phyloP scores from a whole-genome alignment of 2,797 vertebrate genomes.

The Aplochiton taeniatus region DNA sequence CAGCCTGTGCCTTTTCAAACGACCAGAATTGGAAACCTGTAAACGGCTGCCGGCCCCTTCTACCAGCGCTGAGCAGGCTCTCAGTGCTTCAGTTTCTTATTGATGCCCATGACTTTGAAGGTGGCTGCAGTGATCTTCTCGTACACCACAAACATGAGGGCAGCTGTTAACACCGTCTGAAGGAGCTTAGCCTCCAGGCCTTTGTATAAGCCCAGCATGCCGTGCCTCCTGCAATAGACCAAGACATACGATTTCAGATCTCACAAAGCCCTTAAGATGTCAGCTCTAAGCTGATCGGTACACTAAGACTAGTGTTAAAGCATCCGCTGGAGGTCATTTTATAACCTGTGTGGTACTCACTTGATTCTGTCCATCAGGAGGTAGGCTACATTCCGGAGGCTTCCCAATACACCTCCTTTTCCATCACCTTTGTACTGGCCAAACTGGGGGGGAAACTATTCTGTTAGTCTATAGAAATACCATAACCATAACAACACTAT shows the following conservation, averaged over 20 bases:
- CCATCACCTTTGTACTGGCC: slow-evolving; percentile 78
- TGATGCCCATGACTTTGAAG: slow-evolving; percentile 79
- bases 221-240: slow-evolving; percentile 61
- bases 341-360: slow-evolving; percentile 58
- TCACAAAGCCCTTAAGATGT: too few relatives aligned
- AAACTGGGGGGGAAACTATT: slow-evolving; percentile 62
- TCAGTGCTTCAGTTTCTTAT: slow-evolving; percentile 69
- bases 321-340: background rate
- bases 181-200: slow-evolving; percentile 83
- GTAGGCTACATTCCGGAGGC: slow-evolving; percentile 65
- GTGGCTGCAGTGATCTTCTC: slow-evolving; percentile 79
- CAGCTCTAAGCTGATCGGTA: too few relatives aligned
- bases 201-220: slow-evolving; percentile 77
- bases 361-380: slow-evolving; percentile 76
- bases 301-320: background rate
- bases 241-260: too few relatives aligned
- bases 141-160: slow-evolving; percentile 83
- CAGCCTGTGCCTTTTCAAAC: too few relatives aligned
- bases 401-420: slow-evolving; percentile 65
- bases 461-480: background rate
- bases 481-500: background rate
- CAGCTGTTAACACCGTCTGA: slow-evolving; percentile 81
- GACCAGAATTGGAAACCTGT: too few relatives aligned
- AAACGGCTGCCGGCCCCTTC: too few relatives aligned
- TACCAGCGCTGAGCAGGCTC: background rate